Percentiles rank a stretch among this genome's conserved stretches.
Evolutionary conservation across 2,888 invertebrate species (phyloP).

Genomic region (Marronus borbonicus): DNA sequence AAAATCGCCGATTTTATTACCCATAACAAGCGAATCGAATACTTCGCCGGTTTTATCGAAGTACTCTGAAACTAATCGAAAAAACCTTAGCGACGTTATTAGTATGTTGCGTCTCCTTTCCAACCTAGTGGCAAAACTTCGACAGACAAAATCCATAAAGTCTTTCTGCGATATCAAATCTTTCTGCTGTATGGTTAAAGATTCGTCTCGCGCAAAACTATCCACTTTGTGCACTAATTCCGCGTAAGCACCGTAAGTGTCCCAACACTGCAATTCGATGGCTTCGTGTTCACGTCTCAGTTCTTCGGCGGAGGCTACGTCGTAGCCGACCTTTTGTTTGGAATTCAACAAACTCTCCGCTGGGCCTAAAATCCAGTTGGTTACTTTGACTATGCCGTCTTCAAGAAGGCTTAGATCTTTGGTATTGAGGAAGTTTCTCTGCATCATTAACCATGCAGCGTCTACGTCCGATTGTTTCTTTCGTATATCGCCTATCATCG

Average conservation of each 20-base stretch:
- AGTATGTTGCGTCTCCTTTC: slow-evolving; percentile 82
- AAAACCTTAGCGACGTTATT: slow-evolving; percentile 83
- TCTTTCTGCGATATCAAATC: slow-evolving; percentile 83
- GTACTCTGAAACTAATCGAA: slow-evolving; percentile 82
- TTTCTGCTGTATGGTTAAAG: slow-evolving; percentile 69
- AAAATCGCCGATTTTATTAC: slow-evolving; percentile 74
- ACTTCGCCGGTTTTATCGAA: slow-evolving; percentile 79
- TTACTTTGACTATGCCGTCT: slow-evolving; percentile 80
- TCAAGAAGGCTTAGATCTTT: slow-evolving; percentile 76
- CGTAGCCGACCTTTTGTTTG: slow-evolving; percentile 81
- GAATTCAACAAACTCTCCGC: slow-evolving; percentile 83
- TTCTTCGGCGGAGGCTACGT: slow-evolving; percentile 81
- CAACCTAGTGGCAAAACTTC: slow-evolving; percentile 82
- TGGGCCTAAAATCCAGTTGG: slow-evolving; percentile 84
- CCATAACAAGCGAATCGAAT: slow-evolving; percentile 79
- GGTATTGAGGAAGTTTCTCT: slow-evolving; percentile 75
- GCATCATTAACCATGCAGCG: slow-evolving; percentile 75
- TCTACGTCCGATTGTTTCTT: slow-evolving; percentile 76
- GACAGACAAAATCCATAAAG: slow-evolving; percentile 87
- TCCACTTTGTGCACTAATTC: slow-evolving; percentile 83
- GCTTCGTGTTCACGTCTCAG: slow-evolving; percentile 82
- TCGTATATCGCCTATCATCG: slow-evolving; percentile 74
- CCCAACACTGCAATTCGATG: slow-evolving; percentile 83
- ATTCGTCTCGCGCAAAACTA: slow-evolving; percentile 72
- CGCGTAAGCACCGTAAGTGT: slow-evolving; percentile 85